Percentiles rank a stretch among this genome's conserved stretches.
phyloP scores from a whole-genome alignment of 2,113 vertebrate genomes.

The Scalopus aquaticus region DNA sequence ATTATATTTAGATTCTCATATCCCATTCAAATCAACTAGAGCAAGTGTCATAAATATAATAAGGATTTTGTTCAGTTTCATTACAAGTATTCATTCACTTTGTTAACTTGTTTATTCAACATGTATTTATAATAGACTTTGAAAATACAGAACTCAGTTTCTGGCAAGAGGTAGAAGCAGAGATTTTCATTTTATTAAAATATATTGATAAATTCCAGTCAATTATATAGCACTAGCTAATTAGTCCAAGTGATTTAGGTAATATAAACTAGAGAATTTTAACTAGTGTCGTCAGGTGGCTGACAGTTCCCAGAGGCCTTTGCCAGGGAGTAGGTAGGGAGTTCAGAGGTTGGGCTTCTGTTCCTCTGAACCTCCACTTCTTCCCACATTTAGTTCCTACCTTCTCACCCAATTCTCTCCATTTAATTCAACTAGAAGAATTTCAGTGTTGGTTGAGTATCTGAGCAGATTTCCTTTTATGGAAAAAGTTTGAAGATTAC shows the following conservation, averaged over 20 bases:
- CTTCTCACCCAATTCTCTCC: neutral
- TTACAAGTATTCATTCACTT: constrained; percentile 14
- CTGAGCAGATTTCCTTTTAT: constrained; percentile 22
- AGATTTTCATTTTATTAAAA: constrained; percentile 25
- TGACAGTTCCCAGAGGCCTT: neutral
- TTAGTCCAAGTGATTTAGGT: too few relatives aligned
- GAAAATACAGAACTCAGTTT: neutral
- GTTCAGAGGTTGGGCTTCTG: neutral
- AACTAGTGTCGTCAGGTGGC: neutral
- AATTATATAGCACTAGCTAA: too few relatives aligned
- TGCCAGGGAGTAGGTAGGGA: neutral
- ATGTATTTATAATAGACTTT: constrained; percentile 31
- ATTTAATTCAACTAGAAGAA: neutral
- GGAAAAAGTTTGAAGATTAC: neutral
- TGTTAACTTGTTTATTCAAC: constrained; percentile 30
- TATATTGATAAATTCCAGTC: neutral
- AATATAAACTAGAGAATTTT: neutral
- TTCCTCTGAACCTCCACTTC: neutral
- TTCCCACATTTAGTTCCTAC: neutral
- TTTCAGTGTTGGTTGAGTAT: neutral
- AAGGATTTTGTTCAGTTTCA: constrained; percentile 38
- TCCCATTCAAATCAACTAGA: constrained; percentile 1
- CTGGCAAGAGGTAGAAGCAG: neutral
- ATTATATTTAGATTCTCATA: constrained; percentile 33
- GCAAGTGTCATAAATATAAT: neutral